A percentile compares a stretch with the other conserved stretches of the same genome.
Conservation (phyloP, 2,797 vertebrate genomes). For the Mionectes olivaceus region DNA sequence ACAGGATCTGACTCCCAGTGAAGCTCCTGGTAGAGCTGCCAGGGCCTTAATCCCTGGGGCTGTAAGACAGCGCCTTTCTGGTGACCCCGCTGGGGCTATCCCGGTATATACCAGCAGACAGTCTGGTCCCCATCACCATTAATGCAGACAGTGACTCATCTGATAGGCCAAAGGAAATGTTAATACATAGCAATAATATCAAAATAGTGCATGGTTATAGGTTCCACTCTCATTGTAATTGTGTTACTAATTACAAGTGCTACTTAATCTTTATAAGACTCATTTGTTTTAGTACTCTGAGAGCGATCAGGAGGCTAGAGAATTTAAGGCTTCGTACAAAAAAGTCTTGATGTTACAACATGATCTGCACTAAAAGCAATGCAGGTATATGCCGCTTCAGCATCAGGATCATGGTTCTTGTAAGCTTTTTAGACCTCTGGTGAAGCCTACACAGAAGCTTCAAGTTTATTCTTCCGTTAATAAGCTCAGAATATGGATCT, state of each 20-base stretch:
- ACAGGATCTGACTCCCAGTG: not conserved
- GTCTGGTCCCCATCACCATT: not conserved
- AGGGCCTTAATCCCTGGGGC: not conserved
- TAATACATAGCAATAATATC: not conserved
- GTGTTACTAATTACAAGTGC: constrained; percentile 15
- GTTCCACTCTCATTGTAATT: not conserved
- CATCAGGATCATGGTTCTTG: not conserved
- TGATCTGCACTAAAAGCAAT: not conserved
- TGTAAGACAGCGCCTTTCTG: not conserved
- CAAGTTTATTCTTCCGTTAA: not conserved
- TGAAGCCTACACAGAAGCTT: not conserved
- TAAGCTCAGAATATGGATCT: not conserved
- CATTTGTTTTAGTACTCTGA: not conserved
- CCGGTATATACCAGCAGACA: not conserved
- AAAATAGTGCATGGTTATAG: not conserved
- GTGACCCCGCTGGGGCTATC: not conserved
- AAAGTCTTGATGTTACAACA: not conserved
- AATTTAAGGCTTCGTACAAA: not conserved
- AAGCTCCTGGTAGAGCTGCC: not conserved
- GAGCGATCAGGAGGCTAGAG: not conserved
- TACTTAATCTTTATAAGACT: not conserved
- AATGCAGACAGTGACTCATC: not conserved
- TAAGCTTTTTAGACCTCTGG: not conserved
- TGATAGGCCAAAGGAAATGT: not conserved
- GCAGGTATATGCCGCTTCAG: not conserved